Evolutionary conservation across 2,797 vertebrate genomes (phyloP).

Genomic region (Euthynnus affinis): DNA sequence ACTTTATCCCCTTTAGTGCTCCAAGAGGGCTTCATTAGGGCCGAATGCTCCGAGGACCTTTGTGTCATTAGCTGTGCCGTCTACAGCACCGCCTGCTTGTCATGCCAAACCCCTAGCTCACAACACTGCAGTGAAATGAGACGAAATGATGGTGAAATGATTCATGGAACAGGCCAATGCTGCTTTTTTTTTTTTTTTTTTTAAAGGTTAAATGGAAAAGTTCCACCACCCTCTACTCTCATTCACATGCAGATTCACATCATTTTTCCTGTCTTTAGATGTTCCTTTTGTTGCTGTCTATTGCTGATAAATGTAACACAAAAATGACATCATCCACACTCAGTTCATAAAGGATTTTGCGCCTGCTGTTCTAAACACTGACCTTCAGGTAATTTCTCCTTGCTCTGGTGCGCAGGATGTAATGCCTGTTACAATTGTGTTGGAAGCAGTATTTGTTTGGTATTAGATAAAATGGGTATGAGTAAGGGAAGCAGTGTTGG

Average conservation of each 20-base stretch:
- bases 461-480: slow-evolving; percentile 19
- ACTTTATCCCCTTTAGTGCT: slow-evolving; percentile 49
- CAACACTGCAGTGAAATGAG: slow-evolving; percentile 35
- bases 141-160: slow-evolving; percentile 66
- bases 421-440: slow-evolving; percentile 11
- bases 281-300: slow-evolving; percentile 5
- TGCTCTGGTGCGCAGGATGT: background rate
- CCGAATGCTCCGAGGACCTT: slow-evolving; percentile 58
- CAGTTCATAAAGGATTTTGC: background rate
- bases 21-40: slow-evolving; percentile 61
- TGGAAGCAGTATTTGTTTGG: slow-evolving; percentile 18
- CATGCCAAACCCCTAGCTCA: slow-evolving; percentile 63
- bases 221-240: background rate
- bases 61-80: slow-evolving; percentile 59
- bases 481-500: slow-evolving; percentile 1
- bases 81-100: slow-evolving; percentile 55
- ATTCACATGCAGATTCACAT: slow-evolving; percentile 14
- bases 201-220: slow-evolving; percentile 58
- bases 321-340: slow-evolving; percentile 1
- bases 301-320: slow-evolving; percentile 6
- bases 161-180: slow-evolving; percentile 46
- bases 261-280: background rate
- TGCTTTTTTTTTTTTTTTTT: slow-evolving; percentile 35
- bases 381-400: slow-evolving; percentile 1
- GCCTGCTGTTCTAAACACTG: slow-evolving; percentile 1